Evolutionary conservation across 2,888 invertebrate genomes (phyloP), one percentile per base, ranked within the genome.

Genomic region (Noctua janthe): DNA sequence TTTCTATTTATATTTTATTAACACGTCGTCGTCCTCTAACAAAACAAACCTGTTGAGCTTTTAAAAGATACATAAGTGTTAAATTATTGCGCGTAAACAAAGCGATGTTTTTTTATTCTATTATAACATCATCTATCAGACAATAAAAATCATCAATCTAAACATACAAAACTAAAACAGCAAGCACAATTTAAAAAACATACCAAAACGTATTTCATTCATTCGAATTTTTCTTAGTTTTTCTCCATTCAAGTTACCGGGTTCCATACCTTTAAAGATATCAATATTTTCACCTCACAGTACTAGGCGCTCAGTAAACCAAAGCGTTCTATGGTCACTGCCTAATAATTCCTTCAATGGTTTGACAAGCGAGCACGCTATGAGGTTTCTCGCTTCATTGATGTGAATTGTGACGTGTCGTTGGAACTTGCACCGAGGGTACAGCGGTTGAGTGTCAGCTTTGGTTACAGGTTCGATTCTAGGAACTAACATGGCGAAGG

Each of bases 301-400:
- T 88, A 88, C 85, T 70, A 88, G 87, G 89, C 35, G 76, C 67
- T 0, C 78, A 88, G 85, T 23, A 29, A 67, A 20, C n/a, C 47
- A 43, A 87, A 75, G 78, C 73, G 71, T 59, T 85, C 59, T 76
- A 56, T 64, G 75, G 76, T 78, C 85, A 84, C 76, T 74, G 78
- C 64, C 74, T 70, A 78, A 81, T 78, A 87, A 74, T 81, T 87
- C 71, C 78, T 76, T 87, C 66, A 84, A 76, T 59, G 70, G 76
- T 81, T 83, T 87, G 87, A 81, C 71, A 84, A 81, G 70, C 62
- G 78, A 74, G 74, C 78, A 74, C 64, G 29, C 47, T 39, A 74
- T 67, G 67, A 49, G 75, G 76, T 54, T 86, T 70, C 75, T 67
- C 78, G 84, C 78, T 78, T 76, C 87, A 81, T 69, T 86, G 81